These are phyloP conservation scores for Cherax quadricarinatus DNA, from an alignment of 1,140 invertebrate genomes.

Conservation along the genomic window DNA sequence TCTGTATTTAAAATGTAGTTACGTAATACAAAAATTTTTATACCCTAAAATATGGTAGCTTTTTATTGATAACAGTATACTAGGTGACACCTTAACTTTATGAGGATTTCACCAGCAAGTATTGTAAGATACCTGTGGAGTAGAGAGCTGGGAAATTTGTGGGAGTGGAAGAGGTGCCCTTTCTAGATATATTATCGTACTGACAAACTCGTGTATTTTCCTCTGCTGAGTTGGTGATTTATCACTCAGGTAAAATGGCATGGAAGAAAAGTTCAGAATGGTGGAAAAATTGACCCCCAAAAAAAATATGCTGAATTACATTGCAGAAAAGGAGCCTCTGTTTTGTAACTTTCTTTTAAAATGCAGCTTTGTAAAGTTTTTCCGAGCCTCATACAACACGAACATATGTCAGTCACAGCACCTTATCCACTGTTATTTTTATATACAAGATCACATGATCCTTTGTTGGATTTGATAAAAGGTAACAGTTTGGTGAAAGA, in stretches of 20 bases:
- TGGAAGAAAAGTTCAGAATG: neutral
- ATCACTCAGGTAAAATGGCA: neutral
- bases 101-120: neutral
- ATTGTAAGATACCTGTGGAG: neutral
- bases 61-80: neutral
- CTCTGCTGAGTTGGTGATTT: neutral
- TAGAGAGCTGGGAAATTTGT: neutral
- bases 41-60: neutral
- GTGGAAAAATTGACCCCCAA: no score
- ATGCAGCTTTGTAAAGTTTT: no score
- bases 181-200: neutral
- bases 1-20: neutral
- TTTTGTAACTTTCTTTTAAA: no score
- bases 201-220: neutral
- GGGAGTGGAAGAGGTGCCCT: neutral
- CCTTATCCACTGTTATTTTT: no score
- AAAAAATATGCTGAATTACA: no score
- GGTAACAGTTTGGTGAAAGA: no score
- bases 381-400: no score
- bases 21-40: neutral
- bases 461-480: no score
- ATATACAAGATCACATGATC: no score
- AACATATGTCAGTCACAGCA: no score
- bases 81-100: neutral
- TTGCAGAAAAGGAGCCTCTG: no score